Evolutionary conservation across 2,797 vertebrate genomes (phyloP), one percentile per base, ranked within the genome.

Genomic region (Ciconia nigra): DNA sequence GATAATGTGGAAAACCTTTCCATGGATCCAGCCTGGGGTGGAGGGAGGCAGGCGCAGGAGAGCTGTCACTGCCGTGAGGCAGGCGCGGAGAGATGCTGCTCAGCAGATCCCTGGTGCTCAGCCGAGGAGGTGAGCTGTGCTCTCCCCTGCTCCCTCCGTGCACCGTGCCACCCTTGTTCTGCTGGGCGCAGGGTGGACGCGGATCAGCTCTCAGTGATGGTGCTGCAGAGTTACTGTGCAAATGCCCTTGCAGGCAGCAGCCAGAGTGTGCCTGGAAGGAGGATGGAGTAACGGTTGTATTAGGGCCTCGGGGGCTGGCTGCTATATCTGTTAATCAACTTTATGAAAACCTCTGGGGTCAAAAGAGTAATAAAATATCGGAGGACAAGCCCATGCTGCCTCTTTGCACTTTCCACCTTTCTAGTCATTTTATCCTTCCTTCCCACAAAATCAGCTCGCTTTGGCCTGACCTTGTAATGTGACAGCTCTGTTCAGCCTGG

Each of bases 381-480:
- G 37, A 74, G 79, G 54, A 65, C 2, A 37, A 87, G 58, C 37
- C 74, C 72, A n/a, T 6, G 25, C 41, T 80, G 81, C 52, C 58
- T 69, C 70, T 83, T 63, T 88, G 83, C 81, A 67, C 88, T 92
- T 80, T 47, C 66, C 87, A 91, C 79, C 72, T 89, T 37, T 31
- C 65, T 11, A 73, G n/a, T 28, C 26, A 31, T 63, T 91, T 76
- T n/a, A 42, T 49, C 69, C 57, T 37, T 42, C 91, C 86, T 72
- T 69, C 66, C 85, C 46, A 20, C 3, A 16, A 77, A 65, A 89
- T 39, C 76, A 11, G 55, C 88, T 77, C 11, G 2, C 70, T 61
- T 33, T 11, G 52, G 77, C 89, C 83, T 92, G 96, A 83, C 92
- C 96, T 94, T 93, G 92, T 31, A 26, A 39, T 7, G 46, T 14